Conservation (phyloP, 1,140 invertebrate species). For the Solen grandis region DNA sequence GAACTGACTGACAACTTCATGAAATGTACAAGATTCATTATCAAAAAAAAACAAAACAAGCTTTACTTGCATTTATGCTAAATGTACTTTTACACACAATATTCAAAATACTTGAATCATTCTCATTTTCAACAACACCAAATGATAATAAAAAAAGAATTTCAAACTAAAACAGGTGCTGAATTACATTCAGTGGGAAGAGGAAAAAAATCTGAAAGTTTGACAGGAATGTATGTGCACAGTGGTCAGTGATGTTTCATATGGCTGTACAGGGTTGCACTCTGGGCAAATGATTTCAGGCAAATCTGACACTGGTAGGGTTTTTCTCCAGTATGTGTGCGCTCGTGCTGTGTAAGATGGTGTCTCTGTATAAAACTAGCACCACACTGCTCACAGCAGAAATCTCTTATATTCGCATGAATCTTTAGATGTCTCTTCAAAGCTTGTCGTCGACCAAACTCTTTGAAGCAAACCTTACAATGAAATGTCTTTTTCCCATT, state of each 20-base stretch:
- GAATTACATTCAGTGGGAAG: too few species aligned
- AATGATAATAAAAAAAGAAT: too few species aligned
- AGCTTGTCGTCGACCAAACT: conserved; percentile 8
- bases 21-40: too few species aligned
- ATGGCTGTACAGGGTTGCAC: conserved; percentile 58
- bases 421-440: conserved; percentile 49
- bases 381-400: conserved; percentile 35
- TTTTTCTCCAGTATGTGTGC: conserved; percentile 69
- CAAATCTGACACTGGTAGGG: conserved; percentile 86
- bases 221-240: too few species aligned
- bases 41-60: too few species aligned
- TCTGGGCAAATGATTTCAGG: conserved; percentile 88
- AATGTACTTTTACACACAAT: too few species aligned
- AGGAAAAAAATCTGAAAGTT: too few species aligned
- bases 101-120: too few species aligned
- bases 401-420: conserved; percentile 84
- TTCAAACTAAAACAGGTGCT: too few species aligned
- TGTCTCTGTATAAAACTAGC: conserved; percentile 51
- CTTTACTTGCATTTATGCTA: too few species aligned
- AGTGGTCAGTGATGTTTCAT: conserved; percentile 49
- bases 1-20: too few species aligned
- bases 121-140: too few species aligned
- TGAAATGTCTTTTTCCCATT: not conserved
- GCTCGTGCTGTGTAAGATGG: conserved; percentile 50
- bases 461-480: conserved; percentile 43